Percentiles rank a stretch among this genome's conserved stretches.
Conservation (phyloP, 2,888 invertebrate species). For the Lumbricus terrestris region DNA sequence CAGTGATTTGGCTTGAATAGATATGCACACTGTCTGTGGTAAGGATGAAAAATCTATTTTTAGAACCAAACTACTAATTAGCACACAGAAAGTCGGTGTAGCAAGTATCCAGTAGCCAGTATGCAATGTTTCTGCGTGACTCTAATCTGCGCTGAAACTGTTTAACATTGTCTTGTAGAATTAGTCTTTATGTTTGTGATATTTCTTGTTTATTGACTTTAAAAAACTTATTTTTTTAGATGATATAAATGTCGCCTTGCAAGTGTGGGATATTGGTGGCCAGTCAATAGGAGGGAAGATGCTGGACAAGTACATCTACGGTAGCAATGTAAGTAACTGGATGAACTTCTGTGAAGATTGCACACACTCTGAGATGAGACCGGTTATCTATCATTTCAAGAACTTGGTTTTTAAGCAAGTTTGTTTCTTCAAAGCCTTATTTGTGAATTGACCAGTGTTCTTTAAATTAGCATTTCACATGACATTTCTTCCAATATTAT, state of each 20-base stretch:
- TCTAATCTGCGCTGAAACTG: not conserved
- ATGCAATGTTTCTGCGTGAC: not conserved
- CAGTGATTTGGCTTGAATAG: not conserved
- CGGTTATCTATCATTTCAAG: not conserved
- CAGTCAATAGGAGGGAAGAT: conserved; percentile 74
- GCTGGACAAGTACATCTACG: conserved; percentile 68
- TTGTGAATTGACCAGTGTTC: too few relatives aligned
- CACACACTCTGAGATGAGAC: not conserved
- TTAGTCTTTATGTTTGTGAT: not conserved
- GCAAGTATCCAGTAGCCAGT: not conserved
- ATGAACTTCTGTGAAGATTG: not conserved
- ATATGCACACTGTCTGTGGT: not conserved
- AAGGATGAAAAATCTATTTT: not conserved
- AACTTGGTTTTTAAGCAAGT: not conserved
- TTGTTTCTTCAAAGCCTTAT: not conserved
- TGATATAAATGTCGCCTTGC: conserved; percentile 67
- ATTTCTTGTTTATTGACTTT: not conserved
- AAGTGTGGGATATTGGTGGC: conserved; percentile 83
- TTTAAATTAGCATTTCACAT: too few relatives aligned
- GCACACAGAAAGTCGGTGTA: not conserved
- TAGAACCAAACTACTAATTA: not conserved
- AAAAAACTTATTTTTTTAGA: conserved; percentile 55
- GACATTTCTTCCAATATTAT: too few relatives aligned
- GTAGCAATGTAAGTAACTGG: conserved; percentile 58
- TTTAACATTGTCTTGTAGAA: not conserved